phyloP scores from a whole-genome alignment of 2,797 vertebrate species.

The Acanthornis magna region DNA sequence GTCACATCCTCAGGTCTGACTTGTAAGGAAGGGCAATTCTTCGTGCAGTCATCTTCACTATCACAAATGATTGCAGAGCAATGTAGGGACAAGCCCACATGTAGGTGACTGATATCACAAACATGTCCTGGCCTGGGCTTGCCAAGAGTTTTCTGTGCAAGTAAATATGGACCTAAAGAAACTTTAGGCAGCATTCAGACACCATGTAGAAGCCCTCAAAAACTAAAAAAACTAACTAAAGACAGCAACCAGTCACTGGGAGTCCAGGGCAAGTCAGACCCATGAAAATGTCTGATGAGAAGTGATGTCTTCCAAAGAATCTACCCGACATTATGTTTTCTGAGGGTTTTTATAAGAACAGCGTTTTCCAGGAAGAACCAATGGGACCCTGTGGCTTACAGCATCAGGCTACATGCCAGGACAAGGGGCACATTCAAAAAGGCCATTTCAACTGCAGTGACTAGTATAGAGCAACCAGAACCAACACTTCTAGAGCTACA shows the following conservation, averaged over 20 bases:
- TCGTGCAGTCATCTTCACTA: neutral
- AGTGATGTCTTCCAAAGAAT: neutral
- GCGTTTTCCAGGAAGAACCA: neutral
- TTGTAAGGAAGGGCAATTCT: neutral
- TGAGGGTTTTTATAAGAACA: neutral
- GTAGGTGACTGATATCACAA: neutral
- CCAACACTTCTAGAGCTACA: neutral
- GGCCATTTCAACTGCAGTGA: neutral
- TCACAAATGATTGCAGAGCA: neutral
- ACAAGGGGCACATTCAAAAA: neutral
- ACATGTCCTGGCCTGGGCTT: neutral
- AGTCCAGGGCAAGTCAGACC: neutral
- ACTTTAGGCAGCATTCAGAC: neutral
- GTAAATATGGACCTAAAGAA: neutral
- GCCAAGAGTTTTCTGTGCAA: neutral
- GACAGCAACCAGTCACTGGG: neutral
- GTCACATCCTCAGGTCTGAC: neutral
- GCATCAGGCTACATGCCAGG: neutral
- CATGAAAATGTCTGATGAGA: neutral
- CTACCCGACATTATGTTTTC: neutral
- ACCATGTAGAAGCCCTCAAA: neutral
- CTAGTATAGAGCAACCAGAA: neutral
- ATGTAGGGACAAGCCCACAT: neutral
- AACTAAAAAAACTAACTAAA: neutral
- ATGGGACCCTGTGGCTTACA: neutral